Conservation (phyloP, 2,113 vertebrate genomes). For the Anser brachyrhynchus region DNA sequence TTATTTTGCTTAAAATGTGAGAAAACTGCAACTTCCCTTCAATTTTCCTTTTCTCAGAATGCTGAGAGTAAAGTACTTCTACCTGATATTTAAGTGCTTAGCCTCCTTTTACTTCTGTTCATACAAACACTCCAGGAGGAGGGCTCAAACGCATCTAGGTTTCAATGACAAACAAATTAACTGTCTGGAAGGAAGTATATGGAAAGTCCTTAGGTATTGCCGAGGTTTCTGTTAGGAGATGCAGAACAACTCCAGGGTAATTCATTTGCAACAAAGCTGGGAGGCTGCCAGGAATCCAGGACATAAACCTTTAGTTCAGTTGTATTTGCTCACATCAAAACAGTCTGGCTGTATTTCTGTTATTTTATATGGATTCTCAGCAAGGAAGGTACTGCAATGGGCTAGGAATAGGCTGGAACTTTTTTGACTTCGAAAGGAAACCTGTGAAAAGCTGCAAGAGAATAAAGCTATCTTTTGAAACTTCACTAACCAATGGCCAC, state of each 20-base stretch:
- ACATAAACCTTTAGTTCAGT: neutral
- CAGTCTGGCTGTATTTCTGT: neutral
- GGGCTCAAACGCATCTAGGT: neutral
- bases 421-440: neutral
- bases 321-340: conserved; percentile 14
- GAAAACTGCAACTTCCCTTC: neutral
- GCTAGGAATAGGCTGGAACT: neutral
- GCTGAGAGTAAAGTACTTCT: neutral
- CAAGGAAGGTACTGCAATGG: neutral
- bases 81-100: neutral
- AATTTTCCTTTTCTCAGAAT: neutral
- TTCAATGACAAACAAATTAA: conserved; percentile 32
- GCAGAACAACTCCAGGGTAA: neutral
- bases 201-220: neutral
- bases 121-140: neutral
- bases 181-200: neutral
- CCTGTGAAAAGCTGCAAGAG: conserved; percentile 17
- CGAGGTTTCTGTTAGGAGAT: neutral
- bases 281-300: neutral
- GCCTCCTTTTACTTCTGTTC: neutral
- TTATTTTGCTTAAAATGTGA: neutral
- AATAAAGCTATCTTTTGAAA: conserved; percentile 48
- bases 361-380: conserved; percentile 7
- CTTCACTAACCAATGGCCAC: neutral
- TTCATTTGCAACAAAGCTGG: conserved; percentile 7